phyloP scores from a whole-genome alignment of 2,888 invertebrate species.

The Heliconius ethilla region DNA sequence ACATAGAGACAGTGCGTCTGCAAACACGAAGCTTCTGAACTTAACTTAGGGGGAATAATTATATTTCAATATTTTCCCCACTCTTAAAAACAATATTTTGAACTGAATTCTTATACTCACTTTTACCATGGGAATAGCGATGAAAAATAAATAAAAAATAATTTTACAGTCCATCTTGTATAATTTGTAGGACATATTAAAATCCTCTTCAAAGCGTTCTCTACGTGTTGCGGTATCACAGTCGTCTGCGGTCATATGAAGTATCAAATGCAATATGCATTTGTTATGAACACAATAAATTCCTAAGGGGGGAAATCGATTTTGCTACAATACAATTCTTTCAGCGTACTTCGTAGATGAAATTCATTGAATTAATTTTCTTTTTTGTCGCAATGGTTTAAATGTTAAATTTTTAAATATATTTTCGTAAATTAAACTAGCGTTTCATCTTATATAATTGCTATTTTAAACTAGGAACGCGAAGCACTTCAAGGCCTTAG shows the following conservation, averaged over 20 bases:
- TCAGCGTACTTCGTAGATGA: not conserved
- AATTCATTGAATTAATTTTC: not conserved
- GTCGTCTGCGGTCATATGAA: conserved; percentile 5
- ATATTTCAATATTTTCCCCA: not conserved
- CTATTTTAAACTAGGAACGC: too few relatives aligned
- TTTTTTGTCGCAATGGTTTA: not conserved
- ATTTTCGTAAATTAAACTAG: too few relatives aligned
- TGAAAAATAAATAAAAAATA: conserved; percentile 22
- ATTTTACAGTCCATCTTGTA: conserved; percentile 35
- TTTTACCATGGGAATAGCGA: conserved; percentile 32
- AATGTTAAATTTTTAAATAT: too few relatives aligned
- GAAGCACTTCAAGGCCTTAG: too few relatives aligned
- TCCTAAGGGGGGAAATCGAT: conserved; percentile 30
- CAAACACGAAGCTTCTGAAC: too few relatives aligned
- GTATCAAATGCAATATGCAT: conserved; percentile 19
- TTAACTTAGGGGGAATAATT: too few relatives aligned
- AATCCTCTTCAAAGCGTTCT: not conserved
- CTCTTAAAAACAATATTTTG: not conserved
- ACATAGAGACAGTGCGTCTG: too few relatives aligned
- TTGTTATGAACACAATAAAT: conserved; percentile 43
- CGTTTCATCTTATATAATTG: too few relatives aligned
- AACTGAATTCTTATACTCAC: conserved; percentile 26
- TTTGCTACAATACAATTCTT: conserved; percentile 26
- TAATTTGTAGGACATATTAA: not conserved
- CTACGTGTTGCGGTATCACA: not conserved